Percentiles rank a stretch among this genome's conserved stretches.
These are phyloP conservation scores for Babylonia areolata DNA, from an alignment of 1,140 invertebrate genomes.

Conservation along the genomic window DNA sequence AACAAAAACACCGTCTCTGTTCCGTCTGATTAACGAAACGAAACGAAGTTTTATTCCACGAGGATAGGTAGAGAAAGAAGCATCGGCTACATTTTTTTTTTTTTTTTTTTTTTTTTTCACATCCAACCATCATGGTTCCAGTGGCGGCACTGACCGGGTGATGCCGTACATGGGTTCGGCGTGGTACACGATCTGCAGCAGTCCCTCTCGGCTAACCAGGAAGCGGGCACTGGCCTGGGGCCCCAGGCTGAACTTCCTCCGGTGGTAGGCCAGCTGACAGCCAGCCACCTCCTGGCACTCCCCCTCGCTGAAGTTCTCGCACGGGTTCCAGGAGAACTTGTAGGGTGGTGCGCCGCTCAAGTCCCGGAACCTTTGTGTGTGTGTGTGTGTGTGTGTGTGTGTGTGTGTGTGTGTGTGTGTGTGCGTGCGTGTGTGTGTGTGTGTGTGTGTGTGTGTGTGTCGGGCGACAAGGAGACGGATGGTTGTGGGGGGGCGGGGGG, in stretches of 20 bases:
- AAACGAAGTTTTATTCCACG: no score
- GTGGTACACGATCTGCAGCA: background rate
- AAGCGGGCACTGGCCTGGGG: background rate
- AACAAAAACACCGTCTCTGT: no score
- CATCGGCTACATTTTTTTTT: no score
- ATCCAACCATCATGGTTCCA: background rate
- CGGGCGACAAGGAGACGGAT: no score
- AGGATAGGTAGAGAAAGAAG: no score
- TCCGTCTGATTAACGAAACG: no score
- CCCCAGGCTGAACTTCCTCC: background rate
- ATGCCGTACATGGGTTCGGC: background rate
- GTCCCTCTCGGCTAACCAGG: background rate
- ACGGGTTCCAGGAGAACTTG: constrained; percentile 14
- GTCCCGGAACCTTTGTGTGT: background rate
- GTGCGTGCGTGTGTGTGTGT: no score
- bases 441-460: no score
- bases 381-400: no score
- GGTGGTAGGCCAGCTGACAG: background rate
- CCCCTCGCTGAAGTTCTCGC: background rate
- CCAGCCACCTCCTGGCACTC: background rate
- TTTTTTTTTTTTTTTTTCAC: no score
- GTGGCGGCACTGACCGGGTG: background rate
- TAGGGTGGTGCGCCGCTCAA: background rate
- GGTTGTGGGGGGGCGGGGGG: no score
- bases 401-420: no score